phyloP scores from a whole-genome alignment of 2,113 vertebrate species.

The Holacanthus passer region DNA sequence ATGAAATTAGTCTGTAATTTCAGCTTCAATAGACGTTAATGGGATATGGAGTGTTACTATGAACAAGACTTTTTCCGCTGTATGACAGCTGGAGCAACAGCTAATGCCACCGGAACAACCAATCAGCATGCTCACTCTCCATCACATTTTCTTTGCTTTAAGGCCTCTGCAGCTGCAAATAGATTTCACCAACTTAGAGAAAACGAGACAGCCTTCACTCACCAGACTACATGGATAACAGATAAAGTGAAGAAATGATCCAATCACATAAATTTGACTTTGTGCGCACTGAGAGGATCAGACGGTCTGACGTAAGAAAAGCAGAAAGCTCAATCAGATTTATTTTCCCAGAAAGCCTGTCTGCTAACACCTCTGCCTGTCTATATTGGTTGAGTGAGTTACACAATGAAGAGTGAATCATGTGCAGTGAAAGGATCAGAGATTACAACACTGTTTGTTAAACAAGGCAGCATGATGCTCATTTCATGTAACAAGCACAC shows the following conservation, averaged over 20 bases:
- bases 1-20: not conserved
- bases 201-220: not conserved
- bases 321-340: not conserved
- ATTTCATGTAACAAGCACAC: not conserved
- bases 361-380: not conserved
- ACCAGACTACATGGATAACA: not conserved
- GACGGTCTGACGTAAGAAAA: not conserved
- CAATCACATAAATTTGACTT: not conserved
- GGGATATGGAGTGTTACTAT: not conserved
- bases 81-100: not conserved
- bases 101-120: not conserved
- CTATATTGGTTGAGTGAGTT: not conserved
- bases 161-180: not conserved
- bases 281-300: not conserved
- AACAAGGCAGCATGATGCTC: not conserved
- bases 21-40: not conserved
- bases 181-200: not conserved
- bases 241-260: not conserved
- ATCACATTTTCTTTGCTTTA: not conserved
- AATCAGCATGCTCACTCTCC: not conserved
- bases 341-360: conserved; percentile 4
- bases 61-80: too few relatives aligned
- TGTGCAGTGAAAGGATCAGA: not conserved
- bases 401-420: not conserved
- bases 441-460: not conserved